Conservation (phyloP, 2,797 vertebrate genomes). For the Sebastes elongatus region DNA sequence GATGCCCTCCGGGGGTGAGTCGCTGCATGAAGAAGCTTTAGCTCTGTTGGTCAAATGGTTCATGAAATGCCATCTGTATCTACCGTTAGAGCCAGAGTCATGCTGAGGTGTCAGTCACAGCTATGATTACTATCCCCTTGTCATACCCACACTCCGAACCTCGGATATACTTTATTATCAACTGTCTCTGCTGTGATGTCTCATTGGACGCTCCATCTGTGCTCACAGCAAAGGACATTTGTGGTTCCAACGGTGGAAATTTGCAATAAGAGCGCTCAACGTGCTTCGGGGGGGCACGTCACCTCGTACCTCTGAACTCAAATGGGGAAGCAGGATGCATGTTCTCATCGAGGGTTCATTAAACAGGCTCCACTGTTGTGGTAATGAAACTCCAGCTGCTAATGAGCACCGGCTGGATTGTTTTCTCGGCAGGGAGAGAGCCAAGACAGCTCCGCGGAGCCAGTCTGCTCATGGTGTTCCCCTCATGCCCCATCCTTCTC, state of each 20-base stretch:
- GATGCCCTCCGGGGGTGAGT: neutral
- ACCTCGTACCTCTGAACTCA: slow-evolving; percentile 61
- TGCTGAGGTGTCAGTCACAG: slow-evolving; percentile 35
- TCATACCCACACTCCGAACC: neutral
- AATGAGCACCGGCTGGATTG: slow-evolving; percentile 79
- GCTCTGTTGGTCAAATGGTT: slow-evolving; percentile 17
- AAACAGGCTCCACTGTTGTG: slow-evolving; percentile 70
- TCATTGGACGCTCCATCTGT: slow-evolving; percentile 34
- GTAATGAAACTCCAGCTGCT: slow-evolving; percentile 80
- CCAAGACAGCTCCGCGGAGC: slow-evolving; percentile 56
- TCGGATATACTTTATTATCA: slow-evolving; percentile 15
- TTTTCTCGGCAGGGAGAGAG: slow-evolving; percentile 67
- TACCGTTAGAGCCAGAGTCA: slow-evolving; percentile 5
- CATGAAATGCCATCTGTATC: slow-evolving; percentile 35
- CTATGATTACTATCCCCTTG: slow-evolving; percentile 2
- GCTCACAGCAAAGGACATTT: slow-evolving; percentile 29
- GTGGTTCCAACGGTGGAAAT: slow-evolving; percentile 53
- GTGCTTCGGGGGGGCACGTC: slow-evolving; percentile 54
- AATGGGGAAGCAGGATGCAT: slow-evolving; percentile 69
- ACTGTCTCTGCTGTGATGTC: slow-evolving; percentile 17
- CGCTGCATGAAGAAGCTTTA: neutral
- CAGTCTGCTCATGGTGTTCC: slow-evolving; percentile 38
- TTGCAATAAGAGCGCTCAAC: slow-evolving; percentile 40
- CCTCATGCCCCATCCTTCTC: slow-evolving; percentile 24
- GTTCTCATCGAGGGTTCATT: slow-evolving; percentile 81